A percentile compares a stretch with the other conserved stretches of the same genome.
Evolutionary conservation across 2,888 invertebrate genomes (phyloP).

Genomic region (Leuctra nigra): DNA sequence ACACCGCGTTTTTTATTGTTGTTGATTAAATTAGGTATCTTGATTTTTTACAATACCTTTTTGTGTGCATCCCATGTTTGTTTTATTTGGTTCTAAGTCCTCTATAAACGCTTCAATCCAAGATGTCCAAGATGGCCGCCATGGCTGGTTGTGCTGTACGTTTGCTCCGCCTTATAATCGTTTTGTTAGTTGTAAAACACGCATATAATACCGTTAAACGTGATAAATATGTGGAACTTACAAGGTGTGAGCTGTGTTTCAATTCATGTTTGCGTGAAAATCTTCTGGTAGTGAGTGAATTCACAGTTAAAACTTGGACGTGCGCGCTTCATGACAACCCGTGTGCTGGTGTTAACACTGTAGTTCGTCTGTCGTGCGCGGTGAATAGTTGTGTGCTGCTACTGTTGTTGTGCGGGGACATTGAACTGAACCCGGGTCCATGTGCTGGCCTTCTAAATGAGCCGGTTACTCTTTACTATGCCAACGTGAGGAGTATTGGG

Average conservation of each 20-base stretch:
- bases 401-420: no score
- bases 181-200: background rate
- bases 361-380: no score
- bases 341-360: background rate
- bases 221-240: background rate
- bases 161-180: background rate
- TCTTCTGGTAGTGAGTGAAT: background rate
- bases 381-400: no score
- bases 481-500: background rate
- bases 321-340: background rate
- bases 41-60: no score
- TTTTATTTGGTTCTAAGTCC: no score
- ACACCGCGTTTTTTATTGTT: no score
- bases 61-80: no score
- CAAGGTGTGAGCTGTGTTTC: background rate
- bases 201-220: background rate
- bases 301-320: no score
- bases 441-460: background rate
- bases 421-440: background rate
- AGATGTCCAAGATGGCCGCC: conserved; percentile 13
- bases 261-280: background rate
- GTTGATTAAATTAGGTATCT: no score
- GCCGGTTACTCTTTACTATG: background rate
- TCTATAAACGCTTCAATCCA: no score
- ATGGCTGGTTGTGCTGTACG: background rate